phyloP scores from a whole-genome alignment of 2,113 vertebrate species.

The Phoenicopterus ruber region DNA sequence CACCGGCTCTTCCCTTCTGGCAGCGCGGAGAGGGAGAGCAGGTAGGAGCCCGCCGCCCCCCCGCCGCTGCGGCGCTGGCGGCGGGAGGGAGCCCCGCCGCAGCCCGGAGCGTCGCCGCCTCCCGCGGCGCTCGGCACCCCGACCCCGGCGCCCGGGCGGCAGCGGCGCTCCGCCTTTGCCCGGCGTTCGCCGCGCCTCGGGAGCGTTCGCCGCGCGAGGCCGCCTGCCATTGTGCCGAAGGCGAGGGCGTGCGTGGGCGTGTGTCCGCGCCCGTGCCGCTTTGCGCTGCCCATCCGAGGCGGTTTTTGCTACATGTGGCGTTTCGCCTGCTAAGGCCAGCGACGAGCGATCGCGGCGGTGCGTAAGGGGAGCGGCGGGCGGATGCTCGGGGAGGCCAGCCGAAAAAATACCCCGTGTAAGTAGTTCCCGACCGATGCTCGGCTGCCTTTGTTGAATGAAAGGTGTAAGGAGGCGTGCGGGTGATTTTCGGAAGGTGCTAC shows the following conservation, averaged over 20 bases:
- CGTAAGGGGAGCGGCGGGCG: too few species aligned
- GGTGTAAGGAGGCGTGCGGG: background rate
- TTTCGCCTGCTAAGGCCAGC: background rate
- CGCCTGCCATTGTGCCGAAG: background rate
- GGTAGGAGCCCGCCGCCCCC: background rate
- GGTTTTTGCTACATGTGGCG: too few species aligned
- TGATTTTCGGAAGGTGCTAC: background rate
- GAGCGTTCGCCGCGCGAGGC: background rate
- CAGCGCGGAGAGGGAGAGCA: background rate
- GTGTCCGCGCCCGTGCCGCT: background rate
- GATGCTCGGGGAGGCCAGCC: background rate
- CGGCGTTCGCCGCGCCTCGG: too few species aligned
- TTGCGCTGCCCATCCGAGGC: background rate
- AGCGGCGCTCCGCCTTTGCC: background rate
- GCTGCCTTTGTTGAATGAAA: background rate
- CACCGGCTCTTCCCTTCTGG: background rate
- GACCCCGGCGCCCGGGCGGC: background rate
- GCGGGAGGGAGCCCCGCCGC: background rate
- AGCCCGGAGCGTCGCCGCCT: background rate
- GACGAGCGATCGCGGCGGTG: background rate
- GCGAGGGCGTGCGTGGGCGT: background rate
- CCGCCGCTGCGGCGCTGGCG: background rate
- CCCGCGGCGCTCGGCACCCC: background rate
- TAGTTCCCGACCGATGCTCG: rapidly evolving
- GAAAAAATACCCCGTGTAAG: background rate